phyloP scores from a whole-genome alignment of 2,888 invertebrate genomes.

The Drosophila flavopinicola region DNA sequence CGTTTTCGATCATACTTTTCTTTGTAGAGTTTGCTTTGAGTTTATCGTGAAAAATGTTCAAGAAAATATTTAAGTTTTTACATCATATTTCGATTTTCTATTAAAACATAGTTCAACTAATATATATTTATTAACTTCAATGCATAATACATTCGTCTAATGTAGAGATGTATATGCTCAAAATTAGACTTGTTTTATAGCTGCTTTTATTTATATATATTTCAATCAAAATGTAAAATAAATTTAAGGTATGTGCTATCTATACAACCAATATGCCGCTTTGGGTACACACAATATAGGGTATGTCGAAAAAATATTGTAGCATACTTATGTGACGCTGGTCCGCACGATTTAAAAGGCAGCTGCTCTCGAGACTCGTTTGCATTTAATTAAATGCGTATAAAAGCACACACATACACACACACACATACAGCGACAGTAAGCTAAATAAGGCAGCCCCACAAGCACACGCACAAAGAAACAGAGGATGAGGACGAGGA shows the following conservation, averaged over 20 bases:
- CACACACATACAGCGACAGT: slow-evolving; percentile 39
- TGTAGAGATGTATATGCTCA: too few species aligned
- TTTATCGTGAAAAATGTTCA: too few species aligned
- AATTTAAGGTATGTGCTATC: too few species aligned
- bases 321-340: slow-evolving; percentile 45
- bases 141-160: too few species aligned
- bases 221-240: too few species aligned
- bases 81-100: too few species aligned
- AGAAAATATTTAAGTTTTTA: too few species aligned
- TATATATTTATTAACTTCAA: too few species aligned
- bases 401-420: slow-evolving; percentile 43
- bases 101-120: too few species aligned
- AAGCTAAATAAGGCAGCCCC: slow-evolving; percentile 40
- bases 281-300: background rate
- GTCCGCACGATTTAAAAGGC: slow-evolving; percentile 66
- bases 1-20: too few species aligned
- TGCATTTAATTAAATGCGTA: slow-evolving; percentile 77
- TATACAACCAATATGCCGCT: background rate
- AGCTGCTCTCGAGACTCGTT: slow-evolving; percentile 62
- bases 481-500: background rate
- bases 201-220: background rate
- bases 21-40: too few species aligned
- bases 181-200: too few species aligned
- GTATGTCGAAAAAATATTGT: slow-evolving; percentile 31
- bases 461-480: slow-evolving; percentile 10